These are phyloP conservation scores for Micronycteris hirsuta DNA, from an alignment of 2,113 vertebrate species.

Conservation along the genomic window DNA sequence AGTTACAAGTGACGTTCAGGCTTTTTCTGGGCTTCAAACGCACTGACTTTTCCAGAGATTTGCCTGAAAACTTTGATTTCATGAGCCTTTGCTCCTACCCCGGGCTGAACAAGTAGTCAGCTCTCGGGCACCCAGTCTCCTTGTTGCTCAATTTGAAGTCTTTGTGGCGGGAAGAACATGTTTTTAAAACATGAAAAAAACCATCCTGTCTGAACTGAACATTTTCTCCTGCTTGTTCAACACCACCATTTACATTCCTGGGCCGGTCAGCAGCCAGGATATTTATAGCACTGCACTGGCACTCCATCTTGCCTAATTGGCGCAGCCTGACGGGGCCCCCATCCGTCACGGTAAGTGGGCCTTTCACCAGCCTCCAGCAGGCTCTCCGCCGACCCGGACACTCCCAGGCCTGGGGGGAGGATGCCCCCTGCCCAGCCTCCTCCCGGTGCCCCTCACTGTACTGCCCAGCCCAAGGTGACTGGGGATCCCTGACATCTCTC, in stretches of 20 bases:
- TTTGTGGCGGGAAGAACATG: not conserved
- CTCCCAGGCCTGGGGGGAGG: conserved; percentile 58
- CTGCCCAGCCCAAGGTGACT: not conserved
- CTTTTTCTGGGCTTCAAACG: not conserved
- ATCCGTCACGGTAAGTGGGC: conserved; percentile 61
- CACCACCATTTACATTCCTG: conserved; percentile 53
- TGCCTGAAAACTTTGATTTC: not conserved
- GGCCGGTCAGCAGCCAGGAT: not conserved
- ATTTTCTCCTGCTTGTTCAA: conserved; percentile 54
- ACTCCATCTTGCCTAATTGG: conserved; percentile 61
- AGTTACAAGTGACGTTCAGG: not conserved
- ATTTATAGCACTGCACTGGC: conserved; percentile 64
- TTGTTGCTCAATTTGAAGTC: not conserved
- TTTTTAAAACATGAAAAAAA: conserved; percentile 35
- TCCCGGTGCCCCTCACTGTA: not conserved
- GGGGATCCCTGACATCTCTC: not conserved
- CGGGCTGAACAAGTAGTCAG: not conserved
- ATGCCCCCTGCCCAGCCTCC: not conserved
- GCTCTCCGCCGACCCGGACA: conserved; percentile 23
- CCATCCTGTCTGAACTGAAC: conserved; percentile 48
- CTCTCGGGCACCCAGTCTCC: not conserved
- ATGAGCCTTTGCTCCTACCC: not conserved
- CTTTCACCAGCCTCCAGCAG: conserved; percentile 55
- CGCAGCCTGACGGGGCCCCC: conserved; percentile 39
- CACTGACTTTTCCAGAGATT: not conserved